These are phyloP conservation scores for Oenanthe oenanthe DNA, from an alignment of 2,113 vertebrate genomes.

Conservation along the genomic window DNA sequence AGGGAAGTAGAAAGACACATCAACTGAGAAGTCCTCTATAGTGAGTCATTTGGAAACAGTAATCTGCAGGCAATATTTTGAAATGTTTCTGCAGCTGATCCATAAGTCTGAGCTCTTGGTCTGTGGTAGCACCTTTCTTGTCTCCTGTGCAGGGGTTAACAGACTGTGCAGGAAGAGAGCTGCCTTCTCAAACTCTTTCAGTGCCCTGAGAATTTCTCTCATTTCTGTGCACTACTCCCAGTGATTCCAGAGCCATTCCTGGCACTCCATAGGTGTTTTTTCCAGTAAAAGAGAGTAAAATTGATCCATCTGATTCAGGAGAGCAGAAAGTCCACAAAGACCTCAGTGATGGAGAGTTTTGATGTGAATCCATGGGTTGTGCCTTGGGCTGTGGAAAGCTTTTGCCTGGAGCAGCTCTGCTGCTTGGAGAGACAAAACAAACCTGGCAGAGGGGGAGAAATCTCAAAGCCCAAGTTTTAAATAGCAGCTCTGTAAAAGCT, in stretches of 20 bases:
- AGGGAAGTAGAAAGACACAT: not conserved
- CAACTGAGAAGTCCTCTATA: not conserved
- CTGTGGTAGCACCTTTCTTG: not conserved
- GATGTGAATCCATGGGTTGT: not conserved
- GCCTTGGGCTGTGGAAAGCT: not conserved
- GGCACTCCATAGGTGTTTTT: not conserved
- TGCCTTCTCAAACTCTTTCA: not conserved
- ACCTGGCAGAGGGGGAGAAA: not conserved
- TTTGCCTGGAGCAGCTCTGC: not conserved
- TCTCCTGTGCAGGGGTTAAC: not conserved
- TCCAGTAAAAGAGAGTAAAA: not conserved
- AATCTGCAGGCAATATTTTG: not conserved
- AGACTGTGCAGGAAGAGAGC: not conserved
- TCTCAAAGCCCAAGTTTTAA: slow-evolving; percentile 2
- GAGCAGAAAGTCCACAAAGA: not conserved
- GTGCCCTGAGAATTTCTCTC: not conserved
- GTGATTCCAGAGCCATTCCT: not conserved
- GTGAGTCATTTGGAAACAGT: not conserved
- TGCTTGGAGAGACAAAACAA: not conserved
- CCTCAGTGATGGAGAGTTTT: not conserved
- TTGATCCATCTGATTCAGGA: not conserved
- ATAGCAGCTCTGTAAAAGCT: not conserved
- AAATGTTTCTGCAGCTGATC: not conserved
- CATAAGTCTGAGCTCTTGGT: not conserved
- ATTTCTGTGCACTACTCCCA: not conserved